These are phyloP conservation scores for Rhingia rostrata DNA, from an alignment of 2,888 invertebrate species.

Conservation along the genomic window DNA sequence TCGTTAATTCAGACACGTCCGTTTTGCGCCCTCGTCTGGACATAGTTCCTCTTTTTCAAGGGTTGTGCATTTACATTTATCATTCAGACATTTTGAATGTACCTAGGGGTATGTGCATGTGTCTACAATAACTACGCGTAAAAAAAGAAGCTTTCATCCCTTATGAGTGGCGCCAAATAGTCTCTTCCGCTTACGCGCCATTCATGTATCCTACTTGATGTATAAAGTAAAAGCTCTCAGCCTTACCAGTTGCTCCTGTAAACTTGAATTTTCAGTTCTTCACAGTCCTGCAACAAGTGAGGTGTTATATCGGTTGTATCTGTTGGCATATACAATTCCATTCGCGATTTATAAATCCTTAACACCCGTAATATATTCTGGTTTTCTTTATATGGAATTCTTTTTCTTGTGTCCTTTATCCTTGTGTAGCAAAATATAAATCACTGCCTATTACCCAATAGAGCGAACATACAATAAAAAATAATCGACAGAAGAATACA, in stretches of 20 bases:
- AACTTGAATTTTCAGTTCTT: constrained; percentile 18
- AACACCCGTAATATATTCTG: neutral
- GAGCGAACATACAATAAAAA: neutral
- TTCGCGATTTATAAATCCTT: constrained; percentile 11
- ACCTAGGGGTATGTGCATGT: neutral
- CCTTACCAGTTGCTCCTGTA: constrained; percentile 43
- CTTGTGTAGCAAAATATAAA: neutral
- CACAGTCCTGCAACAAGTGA: constrained; percentile 25
- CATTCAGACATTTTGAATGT: constrained; percentile 8
- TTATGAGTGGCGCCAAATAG: constrained; percentile 31
- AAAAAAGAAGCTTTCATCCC: constrained; percentile 41
- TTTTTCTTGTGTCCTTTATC: neutral
- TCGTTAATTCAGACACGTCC: neutral
- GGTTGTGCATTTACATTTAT: constrained; percentile 45
- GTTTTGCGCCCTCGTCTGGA: neutral
- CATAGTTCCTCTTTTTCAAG: neutral
- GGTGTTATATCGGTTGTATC: neutral
- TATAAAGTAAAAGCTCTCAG: constrained; percentile 24
- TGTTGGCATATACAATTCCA: neutral
- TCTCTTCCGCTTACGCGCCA: constrained; percentile 10
- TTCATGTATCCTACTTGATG: too few species aligned
- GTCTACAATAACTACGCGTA: neutral
- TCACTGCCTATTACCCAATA: constrained; percentile 6
- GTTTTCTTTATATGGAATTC: neutral
- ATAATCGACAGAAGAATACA: neutral